phyloP scores from a whole-genome alignment of 1,140 invertebrate genomes.

The Drosophila fuyamai region DNA sequence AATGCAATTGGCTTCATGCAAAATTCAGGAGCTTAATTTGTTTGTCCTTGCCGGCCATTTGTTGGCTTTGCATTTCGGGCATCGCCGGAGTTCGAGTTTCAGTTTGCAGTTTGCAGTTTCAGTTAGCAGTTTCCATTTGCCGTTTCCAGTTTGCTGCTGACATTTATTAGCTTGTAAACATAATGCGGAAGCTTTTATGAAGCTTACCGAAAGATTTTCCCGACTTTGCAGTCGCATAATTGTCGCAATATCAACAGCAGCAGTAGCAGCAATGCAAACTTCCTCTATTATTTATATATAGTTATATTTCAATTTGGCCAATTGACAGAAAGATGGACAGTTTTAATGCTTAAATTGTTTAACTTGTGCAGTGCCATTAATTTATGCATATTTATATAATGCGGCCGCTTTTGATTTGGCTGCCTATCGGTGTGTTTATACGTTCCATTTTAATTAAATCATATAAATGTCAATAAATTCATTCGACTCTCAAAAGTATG shows the following conservation, averaged over 20 bases:
- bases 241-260: constrained; percentile 21
- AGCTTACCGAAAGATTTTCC: constrained; percentile 58
- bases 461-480: constrained; percentile 72
- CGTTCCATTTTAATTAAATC: constrained; percentile 64
- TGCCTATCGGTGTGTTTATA: constrained; percentile 10
- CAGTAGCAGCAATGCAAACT: constrained; percentile 8
- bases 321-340: constrained; percentile 48
- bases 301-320: constrained; percentile 62
- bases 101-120: constrained; percentile 30
- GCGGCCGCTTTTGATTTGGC: constrained; percentile 48
- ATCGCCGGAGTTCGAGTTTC: constrained; percentile 19
- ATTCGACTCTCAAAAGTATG: constrained; percentile 40
- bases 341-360: constrained; percentile 56
- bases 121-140: constrained; percentile 24
- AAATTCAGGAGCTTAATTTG: constrained; percentile 70
- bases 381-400: constrained; percentile 58
- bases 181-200: constrained; percentile 52
- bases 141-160: constrained; percentile 36
- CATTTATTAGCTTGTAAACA: constrained; percentile 72
- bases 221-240: constrained; percentile 52
- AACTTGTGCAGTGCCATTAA: constrained; percentile 51
- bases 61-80: constrained; percentile 51
- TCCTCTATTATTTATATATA: constrained; percentile 60
- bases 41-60: constrained; percentile 61
- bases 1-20: constrained; percentile 60